Evolutionary conservation across 1,140 invertebrate genomes (phyloP).

Genomic region (Drosophila nebulosa): DNA sequence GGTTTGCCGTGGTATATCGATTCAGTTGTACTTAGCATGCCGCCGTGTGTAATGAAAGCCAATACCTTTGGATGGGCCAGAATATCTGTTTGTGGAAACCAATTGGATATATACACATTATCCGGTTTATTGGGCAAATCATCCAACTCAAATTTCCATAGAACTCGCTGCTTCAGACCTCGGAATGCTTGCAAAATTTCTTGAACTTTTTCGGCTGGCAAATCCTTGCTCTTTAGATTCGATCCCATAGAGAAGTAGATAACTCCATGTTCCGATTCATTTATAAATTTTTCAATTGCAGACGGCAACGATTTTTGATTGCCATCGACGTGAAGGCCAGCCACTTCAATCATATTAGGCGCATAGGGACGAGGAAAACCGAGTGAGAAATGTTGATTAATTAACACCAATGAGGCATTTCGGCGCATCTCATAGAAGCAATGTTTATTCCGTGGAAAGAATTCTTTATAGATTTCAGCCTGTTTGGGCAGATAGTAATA

Average conservation of each 20-base stretch:
- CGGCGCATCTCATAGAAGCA: conserved; percentile 61
- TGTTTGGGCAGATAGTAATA: conserved; percentile 52
- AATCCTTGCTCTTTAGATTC: conserved; percentile 38
- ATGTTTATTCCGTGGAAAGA: conserved; percentile 47
- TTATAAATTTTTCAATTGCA: conserved; percentile 59
- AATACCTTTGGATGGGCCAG: conserved; percentile 83
- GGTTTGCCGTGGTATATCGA: conserved; percentile 84
- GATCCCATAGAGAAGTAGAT: conserved; percentile 83
- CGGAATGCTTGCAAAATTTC: conserved; percentile 82
- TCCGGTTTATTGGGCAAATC: conserved; percentile 81
- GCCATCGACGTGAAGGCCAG: conserved; percentile 81
- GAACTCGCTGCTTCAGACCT: conserved; percentile 82
- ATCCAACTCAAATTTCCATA: conserved; percentile 85
- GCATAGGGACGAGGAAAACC: conserved; percentile 78
- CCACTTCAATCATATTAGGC: conserved; percentile 81
- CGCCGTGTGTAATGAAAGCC: conserved; percentile 85
- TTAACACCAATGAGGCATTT: conserved; percentile 82
- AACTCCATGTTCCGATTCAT: conserved; percentile 81
- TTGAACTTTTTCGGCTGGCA: conserved; percentile 79
- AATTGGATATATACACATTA: conserved; percentile 84
- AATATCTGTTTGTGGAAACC: conserved; percentile 85
- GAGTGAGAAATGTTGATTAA: conserved; percentile 81
- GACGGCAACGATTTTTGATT: conserved; percentile 66
- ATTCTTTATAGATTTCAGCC: conserved; percentile 61
- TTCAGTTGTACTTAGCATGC: conserved; percentile 83